phyloP scores from a whole-genome alignment of 2,888 invertebrate genomes.

The Coremacera marginata region DNA sequence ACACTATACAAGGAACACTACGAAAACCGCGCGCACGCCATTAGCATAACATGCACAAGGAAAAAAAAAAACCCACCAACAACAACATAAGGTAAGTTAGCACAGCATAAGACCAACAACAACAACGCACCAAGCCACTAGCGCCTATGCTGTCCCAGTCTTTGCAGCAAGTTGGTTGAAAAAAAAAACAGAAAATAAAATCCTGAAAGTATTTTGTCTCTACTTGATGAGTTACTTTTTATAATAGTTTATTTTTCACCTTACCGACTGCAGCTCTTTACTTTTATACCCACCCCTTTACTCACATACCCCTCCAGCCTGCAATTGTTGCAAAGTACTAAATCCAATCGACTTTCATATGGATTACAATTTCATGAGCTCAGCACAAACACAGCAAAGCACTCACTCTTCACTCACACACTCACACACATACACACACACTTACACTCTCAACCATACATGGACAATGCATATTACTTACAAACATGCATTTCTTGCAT shows the following conservation, averaged over 20 bases:
- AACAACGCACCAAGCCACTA: background rate
- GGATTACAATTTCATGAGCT: slow-evolving; percentile 34
- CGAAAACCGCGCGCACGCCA: background rate
- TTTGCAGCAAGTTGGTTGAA: background rate
- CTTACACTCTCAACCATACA: background rate
- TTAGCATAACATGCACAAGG: slow-evolving; percentile 2
- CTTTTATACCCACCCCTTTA: background rate
- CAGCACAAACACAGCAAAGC: slow-evolving; percentile 1
- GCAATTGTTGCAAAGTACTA: slow-evolving; percentile 8
- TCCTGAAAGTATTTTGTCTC: background rate
- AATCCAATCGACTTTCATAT: slow-evolving; percentile 26
- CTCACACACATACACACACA: background rate
- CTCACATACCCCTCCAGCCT: background rate
- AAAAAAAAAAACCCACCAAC: background rate
- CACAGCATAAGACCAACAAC: background rate
- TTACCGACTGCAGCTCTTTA: background rate
- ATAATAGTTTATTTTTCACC: slow-evolving; percentile 1
- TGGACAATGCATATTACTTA: background rate
- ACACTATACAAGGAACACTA: background rate
- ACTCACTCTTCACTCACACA: background rate
- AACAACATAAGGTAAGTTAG: background rate
- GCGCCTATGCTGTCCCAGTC: background rate
- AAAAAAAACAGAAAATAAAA: background rate
- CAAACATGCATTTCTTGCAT: background rate
- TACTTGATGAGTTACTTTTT: background rate